These are phyloP conservation scores for Daubentonia madagascariensis DNA, from an alignment of 2,113 vertebrate species.

Conservation along the genomic window DNA sequence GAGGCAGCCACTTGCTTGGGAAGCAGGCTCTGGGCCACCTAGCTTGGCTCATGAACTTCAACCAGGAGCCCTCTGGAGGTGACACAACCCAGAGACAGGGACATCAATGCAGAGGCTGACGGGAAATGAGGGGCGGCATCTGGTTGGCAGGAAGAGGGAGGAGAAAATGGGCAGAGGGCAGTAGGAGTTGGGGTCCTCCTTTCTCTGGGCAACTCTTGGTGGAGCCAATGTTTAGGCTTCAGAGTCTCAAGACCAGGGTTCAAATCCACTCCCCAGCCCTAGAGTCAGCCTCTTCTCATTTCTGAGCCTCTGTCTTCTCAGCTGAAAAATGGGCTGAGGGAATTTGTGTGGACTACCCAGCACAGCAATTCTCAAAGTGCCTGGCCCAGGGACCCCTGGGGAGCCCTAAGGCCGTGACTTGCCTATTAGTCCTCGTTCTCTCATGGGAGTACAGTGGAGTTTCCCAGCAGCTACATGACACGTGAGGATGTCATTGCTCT, in stretches of 20 bases:
- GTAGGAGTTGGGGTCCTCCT: neutral
- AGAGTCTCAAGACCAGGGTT: neutral
- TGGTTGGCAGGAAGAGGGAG: neutral
- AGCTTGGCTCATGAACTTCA: neutral
- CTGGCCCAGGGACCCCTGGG: neutral
- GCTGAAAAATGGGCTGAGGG: neutral
- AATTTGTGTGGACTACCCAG: neutral
- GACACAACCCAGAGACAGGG: neutral
- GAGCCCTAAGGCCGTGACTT: neutral
- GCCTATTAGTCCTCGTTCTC: neutral
- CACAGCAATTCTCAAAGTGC: neutral
- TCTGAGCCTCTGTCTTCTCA: neutral
- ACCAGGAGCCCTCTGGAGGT: neutral
- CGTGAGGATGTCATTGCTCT: fast-evolving
- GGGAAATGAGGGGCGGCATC: neutral
- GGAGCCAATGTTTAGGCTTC: neutral
- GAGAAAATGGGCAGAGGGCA: neutral
- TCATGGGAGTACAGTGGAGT: neutral
- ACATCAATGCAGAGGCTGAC: neutral
- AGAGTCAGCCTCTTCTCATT: neutral
- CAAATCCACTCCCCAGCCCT: neutral
- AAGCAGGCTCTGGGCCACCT: neutral
- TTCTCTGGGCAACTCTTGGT: neutral
- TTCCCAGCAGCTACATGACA: fast-evolving
- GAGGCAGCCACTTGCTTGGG: neutral